Evolutionary conservation across 2,797 vertebrate species (phyloP).

Genomic region (Cercopithecus neglectus): DNA sequence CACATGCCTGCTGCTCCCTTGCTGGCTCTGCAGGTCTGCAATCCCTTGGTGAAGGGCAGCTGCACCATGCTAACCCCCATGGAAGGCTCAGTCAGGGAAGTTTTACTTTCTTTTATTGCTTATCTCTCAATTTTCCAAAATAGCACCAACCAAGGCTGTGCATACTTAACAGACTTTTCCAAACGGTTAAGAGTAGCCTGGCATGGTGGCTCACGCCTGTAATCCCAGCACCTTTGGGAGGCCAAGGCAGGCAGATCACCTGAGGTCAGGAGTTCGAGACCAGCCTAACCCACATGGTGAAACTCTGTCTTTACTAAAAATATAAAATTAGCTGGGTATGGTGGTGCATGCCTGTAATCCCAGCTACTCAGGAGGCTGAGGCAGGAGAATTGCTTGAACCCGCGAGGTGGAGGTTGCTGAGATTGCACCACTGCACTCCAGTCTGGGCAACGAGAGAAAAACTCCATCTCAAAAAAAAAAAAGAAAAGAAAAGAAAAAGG

Average conservation of each 20-base stretch:
- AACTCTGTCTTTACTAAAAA: background rate
- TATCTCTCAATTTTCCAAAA: background rate
- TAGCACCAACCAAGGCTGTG: background rate
- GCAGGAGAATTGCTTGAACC: background rate
- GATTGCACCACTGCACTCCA: background rate
- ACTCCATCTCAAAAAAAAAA: background rate
- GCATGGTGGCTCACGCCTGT: background rate
- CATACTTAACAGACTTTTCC: background rate
- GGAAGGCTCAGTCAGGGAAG: background rate
- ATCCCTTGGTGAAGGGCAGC: accelerated
- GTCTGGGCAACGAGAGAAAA: background rate
- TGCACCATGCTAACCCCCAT: background rate
- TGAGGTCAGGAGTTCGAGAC: background rate
- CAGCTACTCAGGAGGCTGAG: background rate
- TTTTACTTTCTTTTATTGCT: background rate
- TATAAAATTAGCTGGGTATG: background rate
- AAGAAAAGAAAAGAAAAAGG: background rate
- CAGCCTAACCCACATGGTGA: background rate
- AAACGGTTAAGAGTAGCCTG: background rate
- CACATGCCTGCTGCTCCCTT: accelerated
- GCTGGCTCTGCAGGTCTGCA: background rate
- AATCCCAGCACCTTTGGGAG: background rate
- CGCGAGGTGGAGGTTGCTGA: background rate
- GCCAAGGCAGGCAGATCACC: background rate
- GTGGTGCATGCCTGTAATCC: background rate